Evolutionary conservation across 2,113 vertebrate genomes (phyloP), one percentile per base, ranked within the genome.

Genomic region (Nothobranchius kuhntae): DNA sequence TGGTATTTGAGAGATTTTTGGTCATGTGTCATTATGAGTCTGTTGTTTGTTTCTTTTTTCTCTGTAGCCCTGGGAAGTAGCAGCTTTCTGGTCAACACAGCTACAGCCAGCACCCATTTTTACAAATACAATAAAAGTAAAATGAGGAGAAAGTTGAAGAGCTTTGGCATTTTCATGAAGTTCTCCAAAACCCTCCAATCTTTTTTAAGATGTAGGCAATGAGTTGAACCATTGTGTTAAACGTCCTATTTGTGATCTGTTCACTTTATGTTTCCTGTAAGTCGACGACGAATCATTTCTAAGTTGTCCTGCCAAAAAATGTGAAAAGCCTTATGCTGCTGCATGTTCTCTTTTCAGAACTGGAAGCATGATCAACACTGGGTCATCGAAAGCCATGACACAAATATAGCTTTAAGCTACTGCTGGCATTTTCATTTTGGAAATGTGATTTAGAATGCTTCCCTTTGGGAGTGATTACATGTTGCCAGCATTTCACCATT

Each of bases 381-480:
- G 84, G 85, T 89, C 83, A 86, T 80, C 70, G 73, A 51, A 81
- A 83, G 73, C 78, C 70, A 66, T 73, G 83, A 82, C 83, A 89
- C 80, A 88, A 77, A 88, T 86, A 83, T 84, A 74, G 87, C 88
- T 89, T 83, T 58, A 67, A 90, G 89, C 89, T 51, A 85, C 71
- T 63, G 80, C 77, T 86, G 90, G 84, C 86, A 89, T 93, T 91
- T 89, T 78, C 70, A 81, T 82, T 84, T 76, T 80, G 79, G 78
- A 79, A 74, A 65, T 56, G 63, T 73, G 68, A 82, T 72, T 77
- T 71, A 68, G 78, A 89, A 77, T 60, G 62, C 78, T 54, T 78
- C 78, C 54, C 75, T 81, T 50, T 69, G 82, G 82, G 85, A 80
- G 80, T 69, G 77, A 85, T 87, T 85, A 84, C 77, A 87, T 69